Base-by-base conservation (phyloP, 2,797 vertebrate genomes). In the Chloroceryle inda region DNA sequence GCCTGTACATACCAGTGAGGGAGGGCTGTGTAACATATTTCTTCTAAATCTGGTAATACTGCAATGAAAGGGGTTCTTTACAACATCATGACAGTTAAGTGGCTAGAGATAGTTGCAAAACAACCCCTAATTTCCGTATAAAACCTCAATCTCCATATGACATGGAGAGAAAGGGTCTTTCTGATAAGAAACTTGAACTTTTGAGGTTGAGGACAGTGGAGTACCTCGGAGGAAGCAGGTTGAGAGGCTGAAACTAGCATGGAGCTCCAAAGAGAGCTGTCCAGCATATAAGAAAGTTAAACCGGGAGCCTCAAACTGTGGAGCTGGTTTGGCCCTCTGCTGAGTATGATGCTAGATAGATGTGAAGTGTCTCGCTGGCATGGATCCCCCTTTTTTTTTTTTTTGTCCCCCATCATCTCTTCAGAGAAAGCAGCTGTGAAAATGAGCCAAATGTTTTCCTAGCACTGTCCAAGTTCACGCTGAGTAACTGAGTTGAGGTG, bases 401-500 rank as follows among this genome's bases (percentile, higher is more conserved):
- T 17, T 52, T 27, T 11, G 3, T 4, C 23, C 31, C 27, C 31
- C 26, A 5, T 91, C 74, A 62, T 55, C 62, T 74, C 91, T 90
- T 90, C 73, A 92, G 88, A 94, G 91, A 96, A 94, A 88, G 91
- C 66, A 76, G 73, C 92, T 67, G 66, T 94, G 85, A 89, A 86
- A 93, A 56, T 16, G 63, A 82, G 88, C 95, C 91, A 92, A 5
- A 82, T 67, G 83, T 75, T 96, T 95, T 88, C 31, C 29, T 69
- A 86, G 79, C 44, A 21, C 67, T 45, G 66, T 92, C 95, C 95
- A 95, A 94, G 69, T 76, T 95, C 92, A 94, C 1, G 5, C 91
- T 96, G 96, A 94, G 95, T 92, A 66, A 62, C 89, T 78, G 89
- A 88, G 61, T 72, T 83, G 69, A 95, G 94, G 66, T 94, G 76